Evolutionary conservation across 2,797 vertebrate species (phyloP), one percentile per base, ranked within the genome.

Genomic region (Kryptolebias ocellatus): DNA sequence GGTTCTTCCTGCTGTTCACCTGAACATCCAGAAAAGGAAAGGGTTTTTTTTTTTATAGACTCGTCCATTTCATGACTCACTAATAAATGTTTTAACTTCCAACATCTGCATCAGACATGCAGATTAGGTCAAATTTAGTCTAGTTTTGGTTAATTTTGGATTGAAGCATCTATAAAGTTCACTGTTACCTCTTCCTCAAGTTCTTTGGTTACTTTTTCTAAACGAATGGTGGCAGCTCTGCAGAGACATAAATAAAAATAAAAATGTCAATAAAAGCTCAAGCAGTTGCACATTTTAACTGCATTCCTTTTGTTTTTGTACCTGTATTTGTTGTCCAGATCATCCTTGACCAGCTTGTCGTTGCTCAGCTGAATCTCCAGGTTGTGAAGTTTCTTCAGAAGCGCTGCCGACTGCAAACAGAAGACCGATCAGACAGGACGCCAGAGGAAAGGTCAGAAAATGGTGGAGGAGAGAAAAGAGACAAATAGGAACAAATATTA

Each of bases 151-250:
- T 34, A 34, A 34, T 34, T 34, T 34, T 34, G 31, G 31, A 34
- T 34, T 9, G 31, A 9, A 34, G 20, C 20, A 24, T 24, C 20
- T 24, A 24, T 24, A 24, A 24, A 24, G 20, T 34, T 34, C 9
- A 34, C 31, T 34, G 31, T 51, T 31, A 98, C 98, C 96, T 99
- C 97, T 79, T 99, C 98, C 87, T 99, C 97, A 0, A 98, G 93
- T 44, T 99, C 98, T 93, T 97, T 99, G 62, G 92, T 88, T 80
- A 95, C 89, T 84, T 98, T 99, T 87, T 99, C 98, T 44, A 99
- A 86, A 44, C 97, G 97, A 85, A 70, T 81, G 20, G 74, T 94
- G 85, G 94, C 78, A 74, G 92, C 92, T 90, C 98, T 98, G 90
- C 37, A 52, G 29, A 54, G 24, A 49, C 47, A 17, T 1, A 18